Base-by-base conservation (phyloP, 2,113 vertebrate genomes). In the Lethenteron reissneri region DNA sequence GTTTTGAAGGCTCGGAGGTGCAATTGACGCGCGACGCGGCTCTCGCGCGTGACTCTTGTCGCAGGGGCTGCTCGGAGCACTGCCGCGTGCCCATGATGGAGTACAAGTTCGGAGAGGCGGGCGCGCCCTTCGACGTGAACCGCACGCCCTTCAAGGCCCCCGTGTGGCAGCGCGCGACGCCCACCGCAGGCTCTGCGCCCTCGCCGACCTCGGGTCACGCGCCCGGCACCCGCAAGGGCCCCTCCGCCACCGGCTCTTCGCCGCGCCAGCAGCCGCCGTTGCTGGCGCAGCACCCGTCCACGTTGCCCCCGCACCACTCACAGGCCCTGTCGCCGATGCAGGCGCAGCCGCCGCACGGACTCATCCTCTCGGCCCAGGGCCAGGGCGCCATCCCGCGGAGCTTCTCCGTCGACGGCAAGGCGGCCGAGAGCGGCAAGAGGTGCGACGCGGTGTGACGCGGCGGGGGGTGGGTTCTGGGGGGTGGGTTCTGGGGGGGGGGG, bases 1-100 rank as follows among this genome's bases (percentile, higher is more conserved):
- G 41, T 41, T 41, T 41, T 7, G 41, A 41, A 41, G 41, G 5
- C 41, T 41, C 41, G 41, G 41, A 41, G 41, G 41, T 41, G 41
- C 41, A 5, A 41, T 41, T 41, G 41, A 41, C 41, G 41, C 5
- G 41, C 41, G 41, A 7, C 25, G n/a, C 64, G 11, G 8, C 57
- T 72, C 11, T 17, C 6, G 56, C 25, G 41, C 57, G 12, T 71
- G 75, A 8, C 57, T 75, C 62, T 74, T 11, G 58, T 59, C 69
- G 75, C 76, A 96, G 91, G 82, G 88, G 91, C 76, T 91, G 85
- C 79, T 90, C 90, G 1, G 91, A 96, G 83, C 87, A 87, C 73
- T 91, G 89, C 78, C 89, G 90, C 76, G 83, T 91, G 88, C 91
- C 91, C 2, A 83, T 91, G 69, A 87, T 94, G 83, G 90, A 96